Evolutionary conservation across 2,113 vertebrate species (phyloP), one percentile per base, ranked within the genome.

Genomic region (Pan troglodytes): DNA sequence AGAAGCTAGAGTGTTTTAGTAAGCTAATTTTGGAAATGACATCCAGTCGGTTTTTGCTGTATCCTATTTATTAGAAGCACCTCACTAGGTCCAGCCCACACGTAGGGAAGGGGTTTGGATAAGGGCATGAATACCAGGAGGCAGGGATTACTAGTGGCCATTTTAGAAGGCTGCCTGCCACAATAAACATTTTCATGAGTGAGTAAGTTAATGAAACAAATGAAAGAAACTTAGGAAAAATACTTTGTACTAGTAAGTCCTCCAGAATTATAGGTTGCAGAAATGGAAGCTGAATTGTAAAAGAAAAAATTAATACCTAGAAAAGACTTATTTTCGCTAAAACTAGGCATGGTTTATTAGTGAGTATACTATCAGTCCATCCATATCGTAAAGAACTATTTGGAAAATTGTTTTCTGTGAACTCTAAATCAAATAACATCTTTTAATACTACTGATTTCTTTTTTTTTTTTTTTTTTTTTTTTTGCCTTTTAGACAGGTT

Each of bases 151-250:
- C 45, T 72, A 32, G 38, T 68, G 12, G 10, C 40, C 32, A 72
- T 57, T 25, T 52, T 61, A 84, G 76, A 80, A 94, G 40, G 55
- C 75, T 61, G 14, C 22, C 17, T 96, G 6, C 57, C 22, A 40
- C 16, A 76, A 3, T 85, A 68, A 73, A 48, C 48, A 48, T 70
- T 78, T 93, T 90, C 32, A 27, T 75, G 43, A 88, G 48, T 78
- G 48, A 94, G 5, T n/a, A 45, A 84, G n/a, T 50, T 35, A 97
- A 86, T 75, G 80, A 90, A 96, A 25, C 23, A 48, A 76, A 68
- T 14, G 61, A 86, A 27, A 79, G 52, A 90, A 87, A 78, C 32
- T 14, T 35, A 48, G n/a, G 59, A 64, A 92, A 92, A 92, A 81
- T 12, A 70, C 18, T n/a, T 81, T 92, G 11, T 91, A 11, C 22